Base-by-base conservation (phyloP, 2,113 vertebrate genomes). In the Nannobrachium achirus region DNA sequence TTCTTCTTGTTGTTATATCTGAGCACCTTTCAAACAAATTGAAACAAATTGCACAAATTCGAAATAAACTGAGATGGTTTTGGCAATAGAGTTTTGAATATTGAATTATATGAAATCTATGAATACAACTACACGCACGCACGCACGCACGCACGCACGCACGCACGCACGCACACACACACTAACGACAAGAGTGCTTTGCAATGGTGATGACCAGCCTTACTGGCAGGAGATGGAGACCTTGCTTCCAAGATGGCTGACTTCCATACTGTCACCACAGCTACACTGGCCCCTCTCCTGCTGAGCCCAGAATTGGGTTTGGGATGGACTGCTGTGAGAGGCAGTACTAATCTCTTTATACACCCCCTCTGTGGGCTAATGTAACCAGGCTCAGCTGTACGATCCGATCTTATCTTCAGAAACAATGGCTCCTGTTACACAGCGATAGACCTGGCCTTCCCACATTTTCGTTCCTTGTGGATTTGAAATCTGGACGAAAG, bases 241-340 rank as follows among this genome's bases (percentile, higher is more conserved):
- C 51, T 53, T 10, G 1, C 20, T 57, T 74, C 60, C 55, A 59
- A 73, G 46, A 59, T 66, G 59, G 60, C 53, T 38, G 19, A 14
- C 60, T 72, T 69, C 48, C 65, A 50, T 18, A 10, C 60, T 38
- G 41, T 60, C 69, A 65, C 74, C 66, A 44, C 71, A 63, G 67
- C 46, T 56, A 40, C 56, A 13, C 49, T 64, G 60, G 62, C 50
- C 57, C 41, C 16, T 58, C 48, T 79, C 63, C 73, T 75, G 71
- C 74, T 52, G 75, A 39, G 62, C 63, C 72, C 61, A 63, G 72
- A 81, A 67, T 73, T 76, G 73, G 64, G 40, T 79, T 63, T 71
- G 50, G 39, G 57, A 63, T 50, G 41, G 59, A 62, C 71, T 56
- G 57, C 72, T 73, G 46, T 41, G 61, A 63, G 49, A 64, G 25